A percentile compares a stretch with the other conserved stretches of the same genome.
Conservation (phyloP, 23 tunicate genomes). For the Styela clava region DNA sequence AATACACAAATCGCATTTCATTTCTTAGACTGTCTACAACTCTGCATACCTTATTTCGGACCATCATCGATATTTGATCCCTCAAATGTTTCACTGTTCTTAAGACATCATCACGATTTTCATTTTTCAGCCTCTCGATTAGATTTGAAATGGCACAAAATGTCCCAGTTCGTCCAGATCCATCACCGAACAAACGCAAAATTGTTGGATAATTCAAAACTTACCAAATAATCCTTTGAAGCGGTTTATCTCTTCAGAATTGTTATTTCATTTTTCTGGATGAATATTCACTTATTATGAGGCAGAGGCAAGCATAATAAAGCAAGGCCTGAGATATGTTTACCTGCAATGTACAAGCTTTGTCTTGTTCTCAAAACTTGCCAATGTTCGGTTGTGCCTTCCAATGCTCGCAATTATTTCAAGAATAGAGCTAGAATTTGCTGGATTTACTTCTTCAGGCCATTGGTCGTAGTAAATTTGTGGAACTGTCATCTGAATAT, state of each 20-base stretch:
- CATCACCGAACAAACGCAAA: conserved; percentile 2
- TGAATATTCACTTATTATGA: not conserved
- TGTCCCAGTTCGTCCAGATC: conserved; percentile 37
- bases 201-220: not conserved
- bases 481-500: not conserved
- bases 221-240: not conserved
- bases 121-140: conserved; percentile 49
- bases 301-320: too few species aligned
- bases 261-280: not conserved
- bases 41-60: conserved; percentile 1
- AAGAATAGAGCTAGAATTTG: not conserved
- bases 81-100: conserved; percentile 53
- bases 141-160: conserved; percentile 49
- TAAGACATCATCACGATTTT: conserved; percentile 58
- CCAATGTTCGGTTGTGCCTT: conserved; percentile 4
- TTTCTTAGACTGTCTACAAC: not conserved
- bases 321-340: too few species aligned
- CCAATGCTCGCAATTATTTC: conserved; percentile 21
- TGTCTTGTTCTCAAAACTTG: not conserved
- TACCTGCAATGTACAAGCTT: conserved; percentile 6
- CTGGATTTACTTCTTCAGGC: conserved; percentile 17
- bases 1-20: not conserved
- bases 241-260: not conserved
- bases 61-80: conserved; percentile 33
- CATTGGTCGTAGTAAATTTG: conserved; percentile 15